These are phyloP conservation scores for Anguilla anguilla DNA, from an alignment of 2,797 vertebrate species.

Conservation along the genomic window DNA sequence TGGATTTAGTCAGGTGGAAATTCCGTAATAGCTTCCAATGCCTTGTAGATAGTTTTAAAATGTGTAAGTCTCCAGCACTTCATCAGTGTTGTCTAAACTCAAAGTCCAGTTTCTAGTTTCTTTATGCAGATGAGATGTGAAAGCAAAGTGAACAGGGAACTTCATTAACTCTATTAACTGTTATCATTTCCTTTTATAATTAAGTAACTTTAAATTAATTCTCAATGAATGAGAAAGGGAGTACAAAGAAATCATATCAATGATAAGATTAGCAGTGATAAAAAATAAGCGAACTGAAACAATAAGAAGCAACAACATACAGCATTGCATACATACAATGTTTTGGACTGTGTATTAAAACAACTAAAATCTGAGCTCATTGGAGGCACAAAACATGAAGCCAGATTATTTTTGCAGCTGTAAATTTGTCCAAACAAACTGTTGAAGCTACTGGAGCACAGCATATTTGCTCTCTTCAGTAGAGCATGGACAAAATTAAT, in stretches of 20 bases:
- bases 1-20: slow-evolving; percentile 29
- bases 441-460: slow-evolving; percentile 29
- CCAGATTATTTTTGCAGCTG: slow-evolving; percentile 25
- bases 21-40: slow-evolving; percentile 10
- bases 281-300: background rate
- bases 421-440: slow-evolving; percentile 25
- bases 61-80: background rate
- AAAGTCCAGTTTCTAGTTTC: background rate
- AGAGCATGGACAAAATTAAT: no score
- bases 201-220: background rate
- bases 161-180: background rate
- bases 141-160: background rate
- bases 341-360: background rate
- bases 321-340: background rate
- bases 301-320: background rate
- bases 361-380: background rate
- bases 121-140: slow-evolving; percentile 3
- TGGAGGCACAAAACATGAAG: background rate
- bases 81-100: background rate
- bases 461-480: no score
- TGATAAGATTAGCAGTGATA: background rate
- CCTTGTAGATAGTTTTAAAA: background rate
- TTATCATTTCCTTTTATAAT: background rate
- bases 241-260: background rate
- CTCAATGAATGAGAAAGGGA: background rate